Evolutionary conservation across 2,888 invertebrate genomes (phyloP).

Genomic region (Congeria kusceri): DNA sequence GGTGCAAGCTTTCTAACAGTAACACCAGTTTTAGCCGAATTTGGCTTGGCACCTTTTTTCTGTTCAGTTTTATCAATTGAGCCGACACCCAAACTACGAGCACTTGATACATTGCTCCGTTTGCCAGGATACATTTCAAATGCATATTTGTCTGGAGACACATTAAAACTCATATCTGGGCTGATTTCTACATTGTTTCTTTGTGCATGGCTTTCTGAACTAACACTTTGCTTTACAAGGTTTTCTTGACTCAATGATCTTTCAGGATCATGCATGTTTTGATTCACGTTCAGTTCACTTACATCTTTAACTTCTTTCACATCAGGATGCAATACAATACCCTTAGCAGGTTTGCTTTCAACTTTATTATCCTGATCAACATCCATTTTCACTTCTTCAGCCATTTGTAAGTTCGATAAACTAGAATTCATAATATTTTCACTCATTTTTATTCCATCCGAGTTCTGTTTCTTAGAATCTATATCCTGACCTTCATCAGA

Average conservation of each 20-base stretch:
- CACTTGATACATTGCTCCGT: conserved; percentile 1
- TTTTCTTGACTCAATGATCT: conserved; percentile 13
- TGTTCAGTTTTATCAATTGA: conserved; percentile 36
- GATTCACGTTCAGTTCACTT: conserved; percentile 29
- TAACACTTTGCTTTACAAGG: neutral
- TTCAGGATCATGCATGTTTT: conserved; percentile 44
- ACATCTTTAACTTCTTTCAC: conserved; percentile 44
- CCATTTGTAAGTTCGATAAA: conserved; percentile 34
- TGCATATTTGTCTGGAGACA: conserved; percentile 30
- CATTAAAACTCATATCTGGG: conserved; percentile 19
- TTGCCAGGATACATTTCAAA: neutral
- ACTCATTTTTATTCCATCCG: conserved; percentile 40
- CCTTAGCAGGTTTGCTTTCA: conserved; percentile 24
- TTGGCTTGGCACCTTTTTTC: conserved; percentile 49
- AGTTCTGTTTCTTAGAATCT: conserved; percentile 66
- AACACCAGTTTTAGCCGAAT: conserved; percentile 15
- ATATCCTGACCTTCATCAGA: conserved; percentile 76
- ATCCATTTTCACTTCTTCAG: conserved; percentile 43
- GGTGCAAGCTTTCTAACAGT: conserved; percentile 36
- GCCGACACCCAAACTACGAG: no score
- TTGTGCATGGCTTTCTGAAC: conserved; percentile 10
- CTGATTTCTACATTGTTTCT: conserved; percentile 14
- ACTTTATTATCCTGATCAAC: conserved; percentile 1
- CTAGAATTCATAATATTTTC: conserved; percentile 45
- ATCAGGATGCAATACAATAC: conserved; percentile 55